Conservation (phyloP, 1,140 invertebrate genomes). For the Ganaspis sp. region DNA sequence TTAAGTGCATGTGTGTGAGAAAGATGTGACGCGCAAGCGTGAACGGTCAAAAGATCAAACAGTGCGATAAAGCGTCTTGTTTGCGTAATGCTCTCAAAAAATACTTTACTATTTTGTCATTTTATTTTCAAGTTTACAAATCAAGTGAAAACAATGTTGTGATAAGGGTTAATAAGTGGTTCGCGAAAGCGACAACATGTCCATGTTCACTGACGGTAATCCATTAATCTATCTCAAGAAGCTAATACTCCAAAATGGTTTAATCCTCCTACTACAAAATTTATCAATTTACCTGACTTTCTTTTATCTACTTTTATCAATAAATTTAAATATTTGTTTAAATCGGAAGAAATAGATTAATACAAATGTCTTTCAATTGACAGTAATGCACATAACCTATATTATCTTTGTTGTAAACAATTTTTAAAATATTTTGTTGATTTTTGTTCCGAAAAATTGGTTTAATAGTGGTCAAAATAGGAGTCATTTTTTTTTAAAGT, state of each 20-base stretch:
- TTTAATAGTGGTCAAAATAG: no score
- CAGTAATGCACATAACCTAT: neutral
- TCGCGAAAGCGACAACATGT: conserved; percentile 12
- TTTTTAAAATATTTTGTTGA: neutral
- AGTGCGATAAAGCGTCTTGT: conserved; percentile 24
- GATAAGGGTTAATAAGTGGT: neutral
- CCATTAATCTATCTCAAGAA: neutral
- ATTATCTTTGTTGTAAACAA: neutral
- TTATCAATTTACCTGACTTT: neutral
- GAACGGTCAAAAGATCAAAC: neutral
- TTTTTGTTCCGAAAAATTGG: conserved; percentile 10
- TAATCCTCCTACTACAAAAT: neutral
- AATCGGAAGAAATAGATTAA: neutral
- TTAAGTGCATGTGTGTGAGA: neutral
- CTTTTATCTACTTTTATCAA: neutral
- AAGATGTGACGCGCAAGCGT: conserved; percentile 20
- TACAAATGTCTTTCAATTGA: neutral
- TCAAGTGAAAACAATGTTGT: neutral
- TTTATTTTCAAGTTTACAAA: neutral
- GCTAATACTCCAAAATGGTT: neutral
- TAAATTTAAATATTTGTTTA: neutral
- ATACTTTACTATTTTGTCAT: neutral
- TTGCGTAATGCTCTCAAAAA: conserved; percentile 8
- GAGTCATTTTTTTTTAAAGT: no score
- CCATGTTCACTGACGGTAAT: conserved; percentile 25